Evolutionary conservation across 2,888 invertebrate species (phyloP).

Genomic region (Conops quadrifasciatus): DNA sequence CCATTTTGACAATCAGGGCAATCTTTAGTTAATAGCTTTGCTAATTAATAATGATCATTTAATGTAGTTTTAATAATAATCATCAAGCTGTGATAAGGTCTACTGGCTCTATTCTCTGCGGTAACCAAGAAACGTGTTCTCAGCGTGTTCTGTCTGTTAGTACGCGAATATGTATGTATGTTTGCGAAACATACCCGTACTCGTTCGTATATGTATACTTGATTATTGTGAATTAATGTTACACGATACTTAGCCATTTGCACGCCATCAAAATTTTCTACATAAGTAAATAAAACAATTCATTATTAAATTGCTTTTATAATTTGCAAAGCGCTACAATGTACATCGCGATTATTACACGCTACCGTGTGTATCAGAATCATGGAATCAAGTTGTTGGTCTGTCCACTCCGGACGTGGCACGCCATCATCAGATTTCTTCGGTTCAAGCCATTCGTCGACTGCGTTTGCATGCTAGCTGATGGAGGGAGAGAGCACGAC

Average conservation of each 20-base stretch:
- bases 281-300: conserved; percentile 36
- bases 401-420: neutral
- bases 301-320: conserved; percentile 35
- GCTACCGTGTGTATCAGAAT: neutral
- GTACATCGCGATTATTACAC: neutral
- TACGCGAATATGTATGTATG: no score
- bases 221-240: conserved; percentile 19
- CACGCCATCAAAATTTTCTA: conserved; percentile 24
- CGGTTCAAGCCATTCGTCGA: neutral
- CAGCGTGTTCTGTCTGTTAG: no score
- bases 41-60: neutral
- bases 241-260: conserved; percentile 2
- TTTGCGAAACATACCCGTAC: neutral
- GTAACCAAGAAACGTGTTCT: no score
- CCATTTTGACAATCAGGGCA: no score
- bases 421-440: conserved; percentile 15
- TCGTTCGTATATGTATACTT: neutral
- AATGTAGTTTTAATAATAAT: conserved; percentile 10
- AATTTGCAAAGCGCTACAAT: conserved; percentile 25
- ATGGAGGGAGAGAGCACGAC: neutral
- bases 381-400: neutral
- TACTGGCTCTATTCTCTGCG: no score
- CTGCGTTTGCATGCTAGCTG: neutral
- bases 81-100: no score
- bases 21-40: neutral